Percentiles rank a stretch among this genome's conserved stretches.
Conservation (phyloP, 2,797 vertebrate species). For the Nannoperca obscura region DNA sequence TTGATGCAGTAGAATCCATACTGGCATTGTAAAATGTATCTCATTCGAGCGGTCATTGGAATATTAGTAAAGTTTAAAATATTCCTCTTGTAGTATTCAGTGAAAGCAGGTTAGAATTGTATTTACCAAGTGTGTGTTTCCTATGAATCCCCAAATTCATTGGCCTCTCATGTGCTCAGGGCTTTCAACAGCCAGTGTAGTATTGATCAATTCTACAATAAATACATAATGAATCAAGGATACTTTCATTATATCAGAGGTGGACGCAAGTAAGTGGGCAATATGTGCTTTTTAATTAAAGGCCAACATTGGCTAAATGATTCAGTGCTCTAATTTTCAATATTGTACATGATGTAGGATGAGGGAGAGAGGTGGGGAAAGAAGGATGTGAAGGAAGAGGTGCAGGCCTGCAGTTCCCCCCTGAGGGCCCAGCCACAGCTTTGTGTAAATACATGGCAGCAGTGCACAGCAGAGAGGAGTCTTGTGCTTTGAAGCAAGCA, state of each 20-base stretch:
- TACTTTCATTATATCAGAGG: neutral
- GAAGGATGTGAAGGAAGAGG: conserved; percentile 11
- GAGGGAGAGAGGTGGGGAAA: neutral
- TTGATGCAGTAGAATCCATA: conserved; percentile 33
- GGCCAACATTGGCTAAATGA: neutral
- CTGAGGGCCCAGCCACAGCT: conserved; percentile 24
- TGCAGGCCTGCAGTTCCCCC: conserved; percentile 20
- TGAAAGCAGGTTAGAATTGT: neutral
- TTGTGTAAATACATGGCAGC: conserved; percentile 38
- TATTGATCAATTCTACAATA: conserved; percentile 18
- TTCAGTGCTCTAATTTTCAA: conserved; percentile 21
- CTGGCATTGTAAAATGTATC: conserved; percentile 2
- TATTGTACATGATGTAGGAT: neutral
- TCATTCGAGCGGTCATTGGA: neutral
- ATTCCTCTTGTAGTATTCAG: neutral
- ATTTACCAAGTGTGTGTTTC: neutral
- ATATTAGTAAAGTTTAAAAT: neutral
- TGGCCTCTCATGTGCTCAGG: neutral
- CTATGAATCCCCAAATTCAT: neutral
- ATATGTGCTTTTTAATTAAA: conserved; percentile 35
- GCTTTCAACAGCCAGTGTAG: neutral
- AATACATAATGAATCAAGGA: conserved; percentile 9
- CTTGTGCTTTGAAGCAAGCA: conserved; percentile 17
- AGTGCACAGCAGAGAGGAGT: conserved; percentile 26
- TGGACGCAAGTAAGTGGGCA: neutral